Base-by-base conservation (phyloP, 2,113 vertebrate genomes). In the Poicephalus meyeri region DNA sequence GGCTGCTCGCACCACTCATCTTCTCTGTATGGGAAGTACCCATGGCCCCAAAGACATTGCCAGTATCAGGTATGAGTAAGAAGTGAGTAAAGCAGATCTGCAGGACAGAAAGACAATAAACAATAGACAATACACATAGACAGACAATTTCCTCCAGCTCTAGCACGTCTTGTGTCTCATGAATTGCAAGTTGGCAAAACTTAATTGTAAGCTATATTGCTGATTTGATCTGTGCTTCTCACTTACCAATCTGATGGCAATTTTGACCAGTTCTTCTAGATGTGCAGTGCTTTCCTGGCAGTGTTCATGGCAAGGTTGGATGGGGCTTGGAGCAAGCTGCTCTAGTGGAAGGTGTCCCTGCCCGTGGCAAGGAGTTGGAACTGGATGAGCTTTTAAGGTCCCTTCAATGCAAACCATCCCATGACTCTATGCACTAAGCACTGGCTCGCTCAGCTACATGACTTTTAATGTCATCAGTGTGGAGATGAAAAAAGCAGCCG, bases 111-210 rank as follows among this genome's bases (percentile, higher is more conserved):
- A 16, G 17, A 50, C 13, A 66, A 41, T 53, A 9, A 33, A n/a
- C 31, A 33, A 20, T 13, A 13, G 17, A 19, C 28, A 26, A 50
- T 50, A 26, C 25, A 31, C 31, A 13, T 20, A 55, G 53, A 56
- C 53, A 56, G 20, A 55, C 16, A 61, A 37, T 61, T 68, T 13
- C 11, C 11, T 86, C 14, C 68, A 92, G 17, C 46, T 93, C 41
- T 4, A 29, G 25, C 18, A 20, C 19, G 3, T 47, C 19, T 74
- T 18, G 28, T 72, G 21, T 46, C 58, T 42, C 23, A 7, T 42
- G 33, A 46, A 46, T 1, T 37, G 99, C 99, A 97, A 96, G 97
- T 94, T 84, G 87, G 21, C n/a, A 72, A 25, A 37, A 47, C 11
- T 37, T n/a, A 18, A 11, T 50, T 80, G 55, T 47, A 71, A 47